Base-by-base conservation (phyloP, 2,113 vertebrate genomes). In the Sander vitreus region DNA sequence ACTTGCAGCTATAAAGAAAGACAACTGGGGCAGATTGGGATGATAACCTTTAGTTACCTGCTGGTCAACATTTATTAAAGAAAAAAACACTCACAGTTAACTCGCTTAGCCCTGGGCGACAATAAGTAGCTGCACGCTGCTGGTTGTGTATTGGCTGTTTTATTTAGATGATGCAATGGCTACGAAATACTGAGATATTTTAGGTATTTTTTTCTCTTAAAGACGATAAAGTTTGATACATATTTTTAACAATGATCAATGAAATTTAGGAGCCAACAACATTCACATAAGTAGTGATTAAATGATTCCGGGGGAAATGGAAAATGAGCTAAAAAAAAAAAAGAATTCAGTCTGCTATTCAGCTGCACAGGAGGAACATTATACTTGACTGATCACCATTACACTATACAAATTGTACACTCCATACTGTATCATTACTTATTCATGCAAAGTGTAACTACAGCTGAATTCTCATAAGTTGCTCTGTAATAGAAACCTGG, bases 401-500 rank as follows among this genome's bases (percentile, higher is more conserved):
- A 75, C 23, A 66, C 27, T 53, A 18, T 51, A 71, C 64, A 69
- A 16, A 77, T 58, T 69, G 81, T 51, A 76, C 69, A 70, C 76
- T 74, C 73, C 78, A 79, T 83, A 86, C 77, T 21, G 84, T 27
- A 83, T 87, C 76, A 89, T 91, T 30, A 91, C 71, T 91, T 81
- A 92, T 91, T 87, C 71, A 91, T 80, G 48, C 36, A 48, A 74
- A 84, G 75, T 90, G 77, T 90, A 90, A 79, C 82, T 83, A 80
- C 74, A 88, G 86, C 78, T 76, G 83, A 77, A 87, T 66, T 58
- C 80, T 81, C 72, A 76, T 33, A 69, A 79, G 82, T 33, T 51
- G 39, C 60, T 50, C 62, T 71, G 66, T 57, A 73, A 77, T 3
- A 76, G 70, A 73, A 63, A 73, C 51, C 79, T 48, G 54, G 14